Percentiles rank a stretch among this genome's conserved stretches.
These are phyloP conservation scores for Petrophora chlorosata DNA, from an alignment of 2,888 invertebrate genomes.

Conservation along the genomic window DNA sequence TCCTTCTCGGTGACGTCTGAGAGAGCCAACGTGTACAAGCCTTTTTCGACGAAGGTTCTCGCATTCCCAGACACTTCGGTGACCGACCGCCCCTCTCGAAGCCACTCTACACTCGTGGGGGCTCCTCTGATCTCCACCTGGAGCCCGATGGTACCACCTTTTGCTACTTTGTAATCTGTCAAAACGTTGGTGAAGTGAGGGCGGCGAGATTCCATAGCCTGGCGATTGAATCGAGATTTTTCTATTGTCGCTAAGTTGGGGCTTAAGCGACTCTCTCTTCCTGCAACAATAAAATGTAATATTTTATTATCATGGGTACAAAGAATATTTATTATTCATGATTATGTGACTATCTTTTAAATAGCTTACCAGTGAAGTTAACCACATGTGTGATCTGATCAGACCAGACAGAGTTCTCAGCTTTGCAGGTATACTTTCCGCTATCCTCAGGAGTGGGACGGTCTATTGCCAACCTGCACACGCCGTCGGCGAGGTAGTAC, in stretches of 20 bases:
- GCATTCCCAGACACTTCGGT: conserved; percentile 85
- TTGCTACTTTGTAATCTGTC: conserved; percentile 88
- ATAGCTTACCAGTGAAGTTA: conserved; percentile 84
- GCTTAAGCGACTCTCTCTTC: conserved; percentile 56
- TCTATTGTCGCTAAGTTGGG: conserved; percentile 64
- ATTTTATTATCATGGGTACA: too few species aligned
- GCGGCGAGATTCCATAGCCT: conserved; percentile 78
- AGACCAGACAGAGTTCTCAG: conserved; percentile 88
- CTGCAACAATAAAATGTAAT: conserved; percentile 45
- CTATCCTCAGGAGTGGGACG: conserved; percentile 87
- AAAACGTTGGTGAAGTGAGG: conserved; percentile 88
- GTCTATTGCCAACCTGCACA: conserved; percentile 87
- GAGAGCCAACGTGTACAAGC: conserved; percentile 89
- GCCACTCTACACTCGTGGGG: conserved; percentile 90
- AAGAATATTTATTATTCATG: too few species aligned
- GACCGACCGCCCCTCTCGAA: conserved; percentile 85
- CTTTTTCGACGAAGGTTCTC: conserved; percentile 86
- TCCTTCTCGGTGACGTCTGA: conserved; percentile 88
- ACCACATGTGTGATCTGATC: conserved; percentile 90
- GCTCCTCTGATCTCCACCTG: conserved; percentile 90
- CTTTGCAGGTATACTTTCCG: conserved; percentile 90
- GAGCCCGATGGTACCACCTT: conserved; percentile 91
- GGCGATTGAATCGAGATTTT: conserved; percentile 59
- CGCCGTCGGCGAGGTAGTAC: conserved; percentile 88
- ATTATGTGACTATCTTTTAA: neutral